These are phyloP conservation scores for Chelonia mydas DNA, from an alignment of 2,797 vertebrate species.

Conservation along the genomic window DNA sequence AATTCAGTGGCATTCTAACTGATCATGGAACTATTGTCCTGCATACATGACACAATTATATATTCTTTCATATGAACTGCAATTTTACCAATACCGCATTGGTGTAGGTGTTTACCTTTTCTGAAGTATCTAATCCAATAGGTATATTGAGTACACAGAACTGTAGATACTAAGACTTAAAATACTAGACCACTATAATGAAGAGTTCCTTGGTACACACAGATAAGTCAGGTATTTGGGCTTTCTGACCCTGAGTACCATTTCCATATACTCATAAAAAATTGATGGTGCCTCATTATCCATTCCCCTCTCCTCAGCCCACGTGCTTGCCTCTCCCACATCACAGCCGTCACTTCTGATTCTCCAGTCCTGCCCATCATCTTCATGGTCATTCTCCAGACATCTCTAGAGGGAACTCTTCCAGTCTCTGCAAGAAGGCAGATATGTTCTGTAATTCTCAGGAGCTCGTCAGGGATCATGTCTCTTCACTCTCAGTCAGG, in stretches of 20 bases:
- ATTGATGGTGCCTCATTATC: conserved; percentile 69
- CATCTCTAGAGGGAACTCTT: conserved; percentile 33
- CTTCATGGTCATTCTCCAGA: conserved; percentile 14
- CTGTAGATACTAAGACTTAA: conserved; percentile 66
- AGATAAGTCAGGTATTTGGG: conserved; percentile 67
- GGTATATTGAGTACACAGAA: conserved; percentile 57
- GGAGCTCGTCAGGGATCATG: background rate
- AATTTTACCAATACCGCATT: conserved; percentile 60
- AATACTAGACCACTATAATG: conserved; percentile 69
- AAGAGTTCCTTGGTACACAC: conserved; percentile 68
- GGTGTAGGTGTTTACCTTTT: conserved; percentile 40
- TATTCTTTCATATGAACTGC: conserved; percentile 42
- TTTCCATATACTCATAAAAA: conserved; percentile 77
- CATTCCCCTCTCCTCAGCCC: conserved; percentile 50
- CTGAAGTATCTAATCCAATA: conserved; percentile 65
- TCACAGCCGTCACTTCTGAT: background rate
- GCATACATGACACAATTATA: conserved; percentile 42
- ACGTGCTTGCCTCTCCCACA: conserved; percentile 1
- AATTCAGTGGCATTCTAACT: conserved; percentile 16
- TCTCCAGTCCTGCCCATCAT: background rate
- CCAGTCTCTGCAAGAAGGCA: background rate
- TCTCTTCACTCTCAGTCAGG: conserved; percentile 25
- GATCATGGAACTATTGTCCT: background rate
- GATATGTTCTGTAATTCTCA: conserved; percentile 5
- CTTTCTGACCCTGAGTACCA: conserved; percentile 76